These are phyloP conservation scores for Mercenaria mercenaria DNA, from an alignment of 1,140 invertebrate species.

Conservation along the genomic window DNA sequence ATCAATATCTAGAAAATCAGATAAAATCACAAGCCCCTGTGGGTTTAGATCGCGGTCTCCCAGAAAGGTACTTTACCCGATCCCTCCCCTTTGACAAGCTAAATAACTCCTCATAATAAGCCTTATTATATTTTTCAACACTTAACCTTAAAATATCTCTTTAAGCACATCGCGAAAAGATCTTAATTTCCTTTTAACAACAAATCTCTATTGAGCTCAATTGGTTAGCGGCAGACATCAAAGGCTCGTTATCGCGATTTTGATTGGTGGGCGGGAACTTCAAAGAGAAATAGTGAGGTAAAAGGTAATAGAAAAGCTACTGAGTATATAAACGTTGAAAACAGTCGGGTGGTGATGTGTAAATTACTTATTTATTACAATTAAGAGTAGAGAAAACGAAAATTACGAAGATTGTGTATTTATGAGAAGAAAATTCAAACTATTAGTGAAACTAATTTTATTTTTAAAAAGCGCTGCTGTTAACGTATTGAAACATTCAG, in stretches of 20 bases:
- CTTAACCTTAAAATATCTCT: constrained; percentile 55
- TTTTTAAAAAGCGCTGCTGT: too few relatives aligned
- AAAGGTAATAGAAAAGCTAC: constrained; percentile 46
- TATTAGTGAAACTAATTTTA: too few relatives aligned
- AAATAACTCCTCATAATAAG: constrained; percentile 48
- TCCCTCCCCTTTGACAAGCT: constrained; percentile 38
- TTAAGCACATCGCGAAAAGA: constrained; percentile 52
- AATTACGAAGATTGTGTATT: neutral
- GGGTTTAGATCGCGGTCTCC: neutral
- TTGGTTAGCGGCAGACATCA: constrained; percentile 64
- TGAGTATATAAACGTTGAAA: constrained; percentile 51
- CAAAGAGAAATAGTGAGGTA: constrained; percentile 56
- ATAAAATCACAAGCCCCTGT: neutral
- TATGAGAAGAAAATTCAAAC: neutral
- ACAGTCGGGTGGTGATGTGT: constrained; percentile 16
- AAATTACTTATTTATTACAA: constrained; percentile 24
- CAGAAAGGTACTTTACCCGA: neutral
- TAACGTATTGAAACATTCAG: too few relatives aligned
- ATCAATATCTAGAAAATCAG: too few relatives aligned
- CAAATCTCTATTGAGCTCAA: constrained; percentile 65
- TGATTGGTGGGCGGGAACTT: constrained; percentile 65
- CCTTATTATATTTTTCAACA: constrained; percentile 65
- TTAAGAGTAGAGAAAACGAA: neutral
- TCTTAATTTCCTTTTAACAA: constrained; percentile 67
- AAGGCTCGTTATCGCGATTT: constrained; percentile 61